Conservation (phyloP, 2,113 vertebrate genomes). For the Spea multiplicata region DNA sequence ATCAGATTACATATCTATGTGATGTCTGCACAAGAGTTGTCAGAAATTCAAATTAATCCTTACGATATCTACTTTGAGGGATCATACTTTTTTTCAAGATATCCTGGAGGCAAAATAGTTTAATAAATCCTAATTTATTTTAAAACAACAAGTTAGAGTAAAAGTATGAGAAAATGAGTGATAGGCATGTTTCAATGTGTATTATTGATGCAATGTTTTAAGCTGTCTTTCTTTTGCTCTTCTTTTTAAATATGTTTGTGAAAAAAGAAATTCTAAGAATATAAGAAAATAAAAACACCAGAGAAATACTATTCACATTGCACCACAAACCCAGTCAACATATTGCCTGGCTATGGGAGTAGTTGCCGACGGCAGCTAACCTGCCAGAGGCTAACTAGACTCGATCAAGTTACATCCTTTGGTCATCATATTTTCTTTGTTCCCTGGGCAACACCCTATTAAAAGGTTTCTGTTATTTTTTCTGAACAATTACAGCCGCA, state of each 20-base stretch:
- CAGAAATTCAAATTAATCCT: too few species aligned
- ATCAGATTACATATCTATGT: too few species aligned
- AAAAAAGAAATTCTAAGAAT: not conserved
- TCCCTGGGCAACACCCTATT: not conserved
- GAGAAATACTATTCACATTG: not conserved
- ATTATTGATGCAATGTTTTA: not conserved
- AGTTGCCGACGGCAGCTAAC: too few species aligned
- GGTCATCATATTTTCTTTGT: not conserved
- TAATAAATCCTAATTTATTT: conserved; percentile 3
- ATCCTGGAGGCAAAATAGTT: conserved; percentile 17
- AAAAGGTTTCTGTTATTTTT: not conserved
- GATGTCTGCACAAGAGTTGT: too few species aligned
- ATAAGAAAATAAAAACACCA: not conserved
- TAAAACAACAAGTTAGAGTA: not conserved
- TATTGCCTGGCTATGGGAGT: too few species aligned
- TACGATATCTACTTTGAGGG: too few species aligned
- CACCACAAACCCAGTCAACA: not conserved
- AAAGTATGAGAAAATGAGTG: conserved; percentile 9
- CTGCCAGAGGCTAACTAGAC: too few species aligned
- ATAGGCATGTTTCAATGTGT: conserved; percentile 2
- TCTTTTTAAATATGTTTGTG: not conserved
- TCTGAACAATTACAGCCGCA: too few species aligned
- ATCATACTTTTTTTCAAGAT: not conserved
- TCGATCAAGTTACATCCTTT: too few species aligned
- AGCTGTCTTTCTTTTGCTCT: not conserved